Base-by-base conservation (phyloP, 2,797 vertebrate species). In the Sebastes minor region DNA sequence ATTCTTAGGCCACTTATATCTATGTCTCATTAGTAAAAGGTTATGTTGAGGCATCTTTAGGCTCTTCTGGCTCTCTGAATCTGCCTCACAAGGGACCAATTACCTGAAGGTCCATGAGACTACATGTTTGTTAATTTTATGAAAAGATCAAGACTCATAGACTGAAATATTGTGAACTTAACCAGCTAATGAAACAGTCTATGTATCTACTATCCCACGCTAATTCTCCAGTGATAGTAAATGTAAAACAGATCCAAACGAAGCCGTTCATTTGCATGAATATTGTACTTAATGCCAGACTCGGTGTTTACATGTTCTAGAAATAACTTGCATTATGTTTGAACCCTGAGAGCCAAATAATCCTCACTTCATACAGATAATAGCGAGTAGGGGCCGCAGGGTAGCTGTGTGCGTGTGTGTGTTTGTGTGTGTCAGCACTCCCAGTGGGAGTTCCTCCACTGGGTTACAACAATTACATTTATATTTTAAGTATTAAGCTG, bases 401-500 rank as follows among this genome's bases (percentile, higher is more conserved):
- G 64, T 23, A 46, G 28, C 60, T 67, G 35, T 61, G 65, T 64
- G 56, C 62, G 35, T 66, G 23, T 61, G 71, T 61, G 18, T 56
- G 70, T 79, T 30, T 66, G 25, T 57, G 74, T 64, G 71, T 76
- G 61, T 78, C 25, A 78, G 68, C 56, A 27, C 75, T 84, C 86
- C 81, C 86, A 80, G 16, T 70, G 86, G 86, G 88, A 88, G 72
- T 52, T 73, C 59, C 79, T 80, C 42, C 35, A 20, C 65, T 55
- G 61, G 81, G 90, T 82, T 84, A 78, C 67, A 74, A 78, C 67
- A 74, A 61, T 81, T 83, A 74, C 71, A 86, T 91, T 82, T 81
- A 83, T 80, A 76, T 85, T 87, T 89, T 30, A 86, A 25, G 59
- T 65, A 83, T 80, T 69, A 65, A 81, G 61, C 73, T 8, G 46